These are phyloP conservation scores for Paraescarpia echinospica DNA, from an alignment of 1,140 invertebrate genomes.

Conservation along the genomic window DNA sequence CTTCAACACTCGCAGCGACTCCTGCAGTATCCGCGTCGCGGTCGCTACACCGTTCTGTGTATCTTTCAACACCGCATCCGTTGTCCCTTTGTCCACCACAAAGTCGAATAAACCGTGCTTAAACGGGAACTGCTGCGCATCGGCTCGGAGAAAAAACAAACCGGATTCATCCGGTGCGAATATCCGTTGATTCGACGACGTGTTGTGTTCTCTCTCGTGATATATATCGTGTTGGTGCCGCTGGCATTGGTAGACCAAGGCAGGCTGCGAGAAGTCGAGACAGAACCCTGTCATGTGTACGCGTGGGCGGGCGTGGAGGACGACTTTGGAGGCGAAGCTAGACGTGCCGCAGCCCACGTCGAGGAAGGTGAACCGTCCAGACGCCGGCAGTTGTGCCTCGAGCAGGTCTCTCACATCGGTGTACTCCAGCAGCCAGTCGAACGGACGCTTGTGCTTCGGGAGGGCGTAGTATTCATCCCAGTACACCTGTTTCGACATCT, in stretches of 20 bases:
- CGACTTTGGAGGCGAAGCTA: background rate
- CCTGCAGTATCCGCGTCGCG: constrained; percentile 31
- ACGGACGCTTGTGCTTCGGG: background rate
- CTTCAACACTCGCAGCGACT: constrained; percentile 32
- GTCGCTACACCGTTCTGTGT: constrained; percentile 25
- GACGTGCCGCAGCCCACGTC: background rate
- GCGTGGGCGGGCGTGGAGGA: background rate
- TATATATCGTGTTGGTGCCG: background rate
- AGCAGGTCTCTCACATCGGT: background rate
- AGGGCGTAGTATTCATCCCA: background rate
- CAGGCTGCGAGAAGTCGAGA: background rate
- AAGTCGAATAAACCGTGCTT: constrained; percentile 33
- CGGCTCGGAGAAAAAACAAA: constrained; percentile 9
- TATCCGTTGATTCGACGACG: background rate
- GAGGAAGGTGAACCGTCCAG: background rate
- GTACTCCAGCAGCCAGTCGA: background rate
- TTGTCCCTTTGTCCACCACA: constrained; percentile 44
- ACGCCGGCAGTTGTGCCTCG: background rate
- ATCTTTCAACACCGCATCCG: constrained; percentile 44
- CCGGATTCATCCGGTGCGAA: background rate
- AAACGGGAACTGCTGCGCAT: constrained; percentile 37
- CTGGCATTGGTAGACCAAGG: background rate
- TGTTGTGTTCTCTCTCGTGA: background rate
- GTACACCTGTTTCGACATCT: background rate
- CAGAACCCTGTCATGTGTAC: background rate